phyloP scores from a whole-genome alignment of 2,113 vertebrate genomes.

The Cavia porcellus region DNA sequence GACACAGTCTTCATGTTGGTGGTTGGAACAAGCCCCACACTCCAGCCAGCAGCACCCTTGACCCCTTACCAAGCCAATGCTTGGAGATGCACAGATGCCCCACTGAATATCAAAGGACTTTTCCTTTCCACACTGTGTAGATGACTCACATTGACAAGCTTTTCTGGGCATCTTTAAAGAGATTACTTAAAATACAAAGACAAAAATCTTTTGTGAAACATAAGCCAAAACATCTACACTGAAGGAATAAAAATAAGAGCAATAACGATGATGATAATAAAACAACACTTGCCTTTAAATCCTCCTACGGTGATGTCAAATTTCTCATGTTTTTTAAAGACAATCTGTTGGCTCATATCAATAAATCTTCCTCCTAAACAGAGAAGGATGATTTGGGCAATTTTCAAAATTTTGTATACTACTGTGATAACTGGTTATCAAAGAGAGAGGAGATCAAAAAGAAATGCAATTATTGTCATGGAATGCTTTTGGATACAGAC shows the following conservation, averaged over 20 bases:
- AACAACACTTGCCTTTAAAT: background rate
- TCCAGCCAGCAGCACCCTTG: background rate
- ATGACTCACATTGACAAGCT: background rate
- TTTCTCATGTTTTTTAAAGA: conserved; percentile 28
- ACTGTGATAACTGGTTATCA: background rate
- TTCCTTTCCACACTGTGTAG: background rate
- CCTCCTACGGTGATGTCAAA: background rate
- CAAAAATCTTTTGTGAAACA: conserved; percentile 40
- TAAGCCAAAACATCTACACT: background rate
- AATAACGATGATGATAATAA: background rate
- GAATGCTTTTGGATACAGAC: background rate
- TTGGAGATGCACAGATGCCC: background rate
- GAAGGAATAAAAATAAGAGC: background rate
- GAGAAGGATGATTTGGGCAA: background rate
- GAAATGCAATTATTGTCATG: conserved; percentile 29
- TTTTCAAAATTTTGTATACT: conserved; percentile 39
- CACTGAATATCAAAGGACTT: background rate
- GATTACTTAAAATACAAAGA: conserved; percentile 19
- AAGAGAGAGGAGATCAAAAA: conserved; percentile 27
- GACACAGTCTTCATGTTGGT: too few species aligned
- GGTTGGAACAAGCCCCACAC: too few species aligned
- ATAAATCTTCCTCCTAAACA: conserved; percentile 32
- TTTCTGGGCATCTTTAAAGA: background rate
- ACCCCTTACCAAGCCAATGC: background rate
- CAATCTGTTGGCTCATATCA: conserved; percentile 13